Base-by-base conservation (phyloP, 1,140 invertebrate species). In the Drosophila mojavensis region DNA sequence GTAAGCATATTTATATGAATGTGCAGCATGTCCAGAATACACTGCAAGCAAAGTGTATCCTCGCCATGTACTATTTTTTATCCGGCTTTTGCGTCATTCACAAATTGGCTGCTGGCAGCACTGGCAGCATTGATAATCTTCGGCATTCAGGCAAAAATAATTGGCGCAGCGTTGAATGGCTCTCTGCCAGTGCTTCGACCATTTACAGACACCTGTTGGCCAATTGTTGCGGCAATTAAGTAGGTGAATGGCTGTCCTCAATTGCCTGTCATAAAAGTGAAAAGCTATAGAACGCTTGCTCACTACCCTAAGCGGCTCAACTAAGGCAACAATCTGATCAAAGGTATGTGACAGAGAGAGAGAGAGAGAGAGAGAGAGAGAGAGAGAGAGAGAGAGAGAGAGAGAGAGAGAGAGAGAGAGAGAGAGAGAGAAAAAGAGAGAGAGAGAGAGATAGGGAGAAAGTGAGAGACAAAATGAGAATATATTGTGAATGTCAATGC, bases 121-220 rank as follows among this genome's bases (percentile, higher is more conserved):
- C 17, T 26, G 54, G 56, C 41, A 47, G 48, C 43, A 73, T 74
- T 50, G 58, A 69, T 63, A 63, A 62, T 48, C 58, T 55, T 15
- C 11, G 56, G 43, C 45, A 74, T 69, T 62, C 33, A 58, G 17
- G 51, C 5, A 33, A 41, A 63, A 67, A 67, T 74, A 74, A 74
- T 74, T 74, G 71, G 26, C 24, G 33, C 48, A 20, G 17, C 28
- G 17, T 6, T 62, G 36, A 74, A 69, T 53, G 66, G 41, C 43
- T 9, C 43, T 9, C 45, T 45, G 43, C 55, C 36, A 58, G 51
- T 62, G 43, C 71, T 61, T 62, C 26, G 10, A 7, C 17, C 71
- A 43, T 51, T 68, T 55, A 30, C 41, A 55, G 41, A 62, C 53
- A 74, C 71, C 71, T 74, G 71, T 69, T 70, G 45, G 51, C 13